Evolutionary conservation across 2,888 invertebrate genomes (phyloP).

Genomic region (Thyatira batis): DNA sequence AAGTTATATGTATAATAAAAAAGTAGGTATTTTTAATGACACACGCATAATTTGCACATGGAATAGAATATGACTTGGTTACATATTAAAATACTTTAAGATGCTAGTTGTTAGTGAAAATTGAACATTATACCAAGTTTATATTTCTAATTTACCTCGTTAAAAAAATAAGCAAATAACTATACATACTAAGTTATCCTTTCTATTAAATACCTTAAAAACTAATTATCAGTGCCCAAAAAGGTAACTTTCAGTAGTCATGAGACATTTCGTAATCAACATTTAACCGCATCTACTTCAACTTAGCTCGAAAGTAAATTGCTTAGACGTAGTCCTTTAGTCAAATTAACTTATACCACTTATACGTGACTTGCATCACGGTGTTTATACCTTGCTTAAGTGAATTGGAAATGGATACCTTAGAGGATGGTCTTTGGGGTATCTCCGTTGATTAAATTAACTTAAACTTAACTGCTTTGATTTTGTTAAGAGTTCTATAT

Average conservation of each 20-base stretch:
- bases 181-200: not conserved
- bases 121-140: too few species aligned
- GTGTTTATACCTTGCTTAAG: slow-evolving; percentile 30
- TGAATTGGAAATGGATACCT: slow-evolving; percentile 31
- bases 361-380: slow-evolving; percentile 35
- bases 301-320: slow-evolving; percentile 32
- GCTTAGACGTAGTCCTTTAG: slow-evolving; percentile 33
- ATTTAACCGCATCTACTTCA: slow-evolving; percentile 6
- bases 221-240: not conserved
- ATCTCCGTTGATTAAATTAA: not conserved
- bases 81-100: too few species aligned
- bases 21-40: too few species aligned
- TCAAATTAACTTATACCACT: slow-evolving; percentile 33
- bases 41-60: too few species aligned
- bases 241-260: not conserved
- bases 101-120: too few species aligned
- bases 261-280: not conserved
- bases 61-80: too few species aligned
- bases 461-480: not conserved
- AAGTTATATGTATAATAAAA: too few species aligned
- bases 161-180: too few species aligned
- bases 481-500: too few species aligned
- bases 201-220: not conserved
- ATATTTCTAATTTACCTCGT: too few species aligned
- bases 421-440: slow-evolving; percentile 8